Base-by-base conservation (phyloP, 1,140 invertebrate species). In the Sarcophaga bullata region DNA sequence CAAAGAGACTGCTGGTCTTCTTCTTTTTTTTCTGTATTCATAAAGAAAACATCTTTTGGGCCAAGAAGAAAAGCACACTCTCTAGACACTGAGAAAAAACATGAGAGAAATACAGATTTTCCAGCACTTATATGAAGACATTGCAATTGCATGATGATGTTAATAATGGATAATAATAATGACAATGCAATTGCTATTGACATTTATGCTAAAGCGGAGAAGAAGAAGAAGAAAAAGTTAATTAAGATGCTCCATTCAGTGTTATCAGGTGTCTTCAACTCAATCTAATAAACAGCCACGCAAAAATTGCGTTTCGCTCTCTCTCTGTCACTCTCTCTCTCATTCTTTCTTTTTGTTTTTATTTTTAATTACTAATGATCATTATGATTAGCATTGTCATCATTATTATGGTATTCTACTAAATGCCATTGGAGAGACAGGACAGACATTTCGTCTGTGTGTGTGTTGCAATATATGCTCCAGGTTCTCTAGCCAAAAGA, bases 281-380 rank as follows among this genome's bases (percentile, higher is more conserved):
- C 73, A 48, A 15, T 76, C 48, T 78, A 25, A 25, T 25, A 72
- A 17, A 62, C 73, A 17, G 75, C 75, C 75, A 78, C 75, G 75
- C 75, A 78, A 78, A 37, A 78, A 78, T 78, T 78, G 75, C 49
- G 75, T 78, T 78, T 78, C 48, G n/a, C n/a, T n/a, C n/a, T n/a
- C n/a, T n/a, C n/a, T n/a, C 25, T 37, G 1, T 37, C 25, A 1
- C 25, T 37, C 25, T 37, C 25, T 37, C 25, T 37, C n/a, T 37
- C 25, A n/a, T 37, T 4, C 25, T 37, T 37, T 37, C 4, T 37
- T 4, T 37, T 17, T 78, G 9, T 50, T 50, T 72, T 72, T 17
- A 9, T 37, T 15, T 72, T 25, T 15, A 68, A 7, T 68, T 68
- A 8, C 0, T 72, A 50, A 19, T 78, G n/a, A 78, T 78, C 48